Evolutionary conservation across 2,797 vertebrate genomes (phyloP).

Genomic region (Eremophila alpestris): DNA sequence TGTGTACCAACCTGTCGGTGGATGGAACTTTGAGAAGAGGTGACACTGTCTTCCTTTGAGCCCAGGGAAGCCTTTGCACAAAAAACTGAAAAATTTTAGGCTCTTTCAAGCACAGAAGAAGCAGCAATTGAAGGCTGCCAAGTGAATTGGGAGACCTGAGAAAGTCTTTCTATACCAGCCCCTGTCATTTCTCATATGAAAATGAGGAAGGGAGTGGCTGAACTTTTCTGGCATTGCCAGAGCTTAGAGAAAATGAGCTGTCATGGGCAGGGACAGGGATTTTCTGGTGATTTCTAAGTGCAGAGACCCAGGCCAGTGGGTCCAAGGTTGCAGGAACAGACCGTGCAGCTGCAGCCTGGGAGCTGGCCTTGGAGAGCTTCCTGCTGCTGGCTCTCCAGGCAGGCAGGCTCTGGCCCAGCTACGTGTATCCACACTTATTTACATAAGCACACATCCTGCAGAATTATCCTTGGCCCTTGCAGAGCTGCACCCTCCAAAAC

Average conservation of each 20-base stretch:
- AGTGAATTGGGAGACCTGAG: background rate
- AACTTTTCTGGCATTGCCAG: background rate
- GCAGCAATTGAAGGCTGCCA: background rate
- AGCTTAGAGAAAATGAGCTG: background rate
- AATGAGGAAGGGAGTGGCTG: background rate
- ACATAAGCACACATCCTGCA: conserved; percentile 2
- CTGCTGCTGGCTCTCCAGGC: background rate
- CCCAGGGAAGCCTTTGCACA: background rate
- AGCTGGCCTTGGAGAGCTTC: background rate
- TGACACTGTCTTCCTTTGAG: background rate
- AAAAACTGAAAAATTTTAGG: background rate
- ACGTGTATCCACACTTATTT: conserved; percentile 39
- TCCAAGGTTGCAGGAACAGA: background rate
- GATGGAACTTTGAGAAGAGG: background rate
- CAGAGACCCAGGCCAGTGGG: background rate
- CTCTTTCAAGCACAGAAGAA: background rate
- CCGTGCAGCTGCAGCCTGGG: background rate
- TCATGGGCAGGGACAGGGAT: background rate
- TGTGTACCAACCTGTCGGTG: background rate
- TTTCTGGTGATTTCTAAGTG: background rate
- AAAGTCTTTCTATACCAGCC: background rate
- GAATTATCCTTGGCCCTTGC: conserved; percentile 51
- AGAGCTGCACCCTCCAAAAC: conserved; percentile 16
- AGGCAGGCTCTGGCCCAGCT: conserved; percentile 4
- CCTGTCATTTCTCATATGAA: background rate